Conservation (phyloP, 2,797 vertebrate species). For the Distichodus sexfasciatus region DNA sequence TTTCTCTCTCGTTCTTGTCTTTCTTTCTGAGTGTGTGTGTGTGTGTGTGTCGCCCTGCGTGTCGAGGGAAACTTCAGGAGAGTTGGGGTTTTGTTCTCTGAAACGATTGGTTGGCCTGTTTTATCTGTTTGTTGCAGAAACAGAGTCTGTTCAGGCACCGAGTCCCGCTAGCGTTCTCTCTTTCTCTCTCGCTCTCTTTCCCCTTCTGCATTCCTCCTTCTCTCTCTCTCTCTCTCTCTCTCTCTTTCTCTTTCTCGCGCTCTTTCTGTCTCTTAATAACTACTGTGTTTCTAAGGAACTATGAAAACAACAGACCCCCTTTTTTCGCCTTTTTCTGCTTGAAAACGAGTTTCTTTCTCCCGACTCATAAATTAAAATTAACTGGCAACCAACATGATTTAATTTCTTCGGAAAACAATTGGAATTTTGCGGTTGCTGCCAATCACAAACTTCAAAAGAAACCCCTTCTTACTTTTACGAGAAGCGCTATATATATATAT, state of each 20-base stretch:
- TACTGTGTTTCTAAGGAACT: slow-evolving; percentile 49
- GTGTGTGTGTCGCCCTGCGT: slow-evolving; percentile 30
- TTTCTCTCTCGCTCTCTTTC: neutral
- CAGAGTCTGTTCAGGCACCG: slow-evolving; percentile 58
- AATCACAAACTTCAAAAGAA: slow-evolving; percentile 13
- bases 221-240: neutral
- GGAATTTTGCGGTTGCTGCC: slow-evolving; percentile 9
- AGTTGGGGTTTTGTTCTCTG: slow-evolving; percentile 66
- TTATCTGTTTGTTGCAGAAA: slow-evolving; percentile 66
- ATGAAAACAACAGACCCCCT: slow-evolving; percentile 58
- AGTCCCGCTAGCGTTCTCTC: slow-evolving; percentile 32
- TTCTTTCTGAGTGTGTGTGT: neutral
- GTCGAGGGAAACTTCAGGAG: slow-evolving; percentile 63
- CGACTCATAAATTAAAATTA: slow-evolving; percentile 4
- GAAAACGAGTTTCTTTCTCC: neutral
- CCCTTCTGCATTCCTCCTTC: neutral
- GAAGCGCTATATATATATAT: no score
- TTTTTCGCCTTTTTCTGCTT: slow-evolving; percentile 35
- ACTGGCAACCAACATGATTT: slow-evolving; percentile 7
- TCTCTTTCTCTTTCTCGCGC: no score
- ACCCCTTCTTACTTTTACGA: neutral
- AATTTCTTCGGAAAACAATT: slow-evolving; percentile 17
- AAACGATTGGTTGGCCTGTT: slow-evolving; percentile 63
- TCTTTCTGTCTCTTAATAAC: slow-evolving; percentile 21
- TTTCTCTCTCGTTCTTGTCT: no score